A percentile compares a stretch with the other conserved stretches of the same genome.
These are phyloP conservation scores for Ctenomys sociabilis DNA, from an alignment of 2,113 vertebrate species.

Conservation along the genomic window DNA sequence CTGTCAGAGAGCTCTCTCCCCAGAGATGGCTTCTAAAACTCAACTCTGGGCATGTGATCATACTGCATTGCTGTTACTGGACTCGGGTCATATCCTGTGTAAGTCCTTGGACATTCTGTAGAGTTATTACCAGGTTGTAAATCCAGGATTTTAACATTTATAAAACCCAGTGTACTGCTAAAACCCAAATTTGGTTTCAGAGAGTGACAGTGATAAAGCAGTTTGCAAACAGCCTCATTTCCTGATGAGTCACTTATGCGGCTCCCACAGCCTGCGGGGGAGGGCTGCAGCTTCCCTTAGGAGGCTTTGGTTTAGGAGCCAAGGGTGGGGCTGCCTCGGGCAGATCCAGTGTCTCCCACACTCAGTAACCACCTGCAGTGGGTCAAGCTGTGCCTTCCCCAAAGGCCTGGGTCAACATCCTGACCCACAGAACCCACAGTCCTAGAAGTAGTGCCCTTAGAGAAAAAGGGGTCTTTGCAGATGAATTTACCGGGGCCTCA, in stretches of 20 bases:
- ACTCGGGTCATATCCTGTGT: slow-evolving; percentile 51
- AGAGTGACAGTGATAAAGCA: neutral
- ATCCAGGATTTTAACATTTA: slow-evolving; percentile 48
- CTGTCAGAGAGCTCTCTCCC: neutral
- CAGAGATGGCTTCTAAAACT: neutral
- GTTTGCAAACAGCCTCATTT: slow-evolving; percentile 24
- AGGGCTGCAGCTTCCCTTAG: neutral
- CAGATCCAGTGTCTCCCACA: neutral
- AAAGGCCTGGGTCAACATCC: neutral
- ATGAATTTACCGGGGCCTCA: neutral
- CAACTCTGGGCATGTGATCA: neutral
- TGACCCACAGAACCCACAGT: neutral
- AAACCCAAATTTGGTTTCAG: neutral
- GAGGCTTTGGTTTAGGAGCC: rapidly evolving
- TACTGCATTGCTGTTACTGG: neutral
- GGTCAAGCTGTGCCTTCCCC: neutral
- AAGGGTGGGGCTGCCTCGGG: rapidly evolving
- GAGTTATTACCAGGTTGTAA: slow-evolving; percentile 56
- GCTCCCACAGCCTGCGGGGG: neutral
- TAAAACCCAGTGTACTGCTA: slow-evolving; percentile 12
- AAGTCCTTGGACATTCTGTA: neutral
- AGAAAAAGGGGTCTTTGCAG: neutral
- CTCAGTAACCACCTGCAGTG: neutral
- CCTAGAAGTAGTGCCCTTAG: neutral
- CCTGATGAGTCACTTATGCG: neutral